phyloP scores from a whole-genome alignment of 2,888 invertebrate species.

The Drosophila putrida region DNA sequence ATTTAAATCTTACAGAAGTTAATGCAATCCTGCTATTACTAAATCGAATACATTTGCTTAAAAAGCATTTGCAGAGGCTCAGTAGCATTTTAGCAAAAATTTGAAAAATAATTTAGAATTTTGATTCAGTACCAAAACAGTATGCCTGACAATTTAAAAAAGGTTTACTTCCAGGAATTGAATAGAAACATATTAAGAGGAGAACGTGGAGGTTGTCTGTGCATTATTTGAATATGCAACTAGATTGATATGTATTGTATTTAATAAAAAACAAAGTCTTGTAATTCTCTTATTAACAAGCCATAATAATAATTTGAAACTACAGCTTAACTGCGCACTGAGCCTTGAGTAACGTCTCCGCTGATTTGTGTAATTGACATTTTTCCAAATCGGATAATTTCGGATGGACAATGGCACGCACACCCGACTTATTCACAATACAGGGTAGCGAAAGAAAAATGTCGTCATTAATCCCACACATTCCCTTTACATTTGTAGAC shows the following conservation, averaged over 20 bases:
- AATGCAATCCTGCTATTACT: too few relatives aligned
- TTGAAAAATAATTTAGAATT: too few relatives aligned
- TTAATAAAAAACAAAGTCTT: too few relatives aligned
- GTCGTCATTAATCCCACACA: slow-evolving; percentile 90
- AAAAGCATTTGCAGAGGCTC: too few relatives aligned
- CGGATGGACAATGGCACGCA: slow-evolving; percentile 89
- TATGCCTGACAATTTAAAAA: neutral
- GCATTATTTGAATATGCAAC: too few relatives aligned
- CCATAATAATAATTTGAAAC: neutral
- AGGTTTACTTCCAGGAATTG: neutral
- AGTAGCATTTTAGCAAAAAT: too few relatives aligned
- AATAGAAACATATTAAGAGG: too few relatives aligned
- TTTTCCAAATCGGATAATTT: slow-evolving; percentile 88
- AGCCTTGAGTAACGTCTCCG: slow-evolving; percentile 86
- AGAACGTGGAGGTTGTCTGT: too few relatives aligned
- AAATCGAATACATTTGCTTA: neutral
- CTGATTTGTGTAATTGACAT: slow-evolving; percentile 88
- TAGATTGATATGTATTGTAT: too few relatives aligned
- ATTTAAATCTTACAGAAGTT: neutral
- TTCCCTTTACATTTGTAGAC: slow-evolving; percentile 88
- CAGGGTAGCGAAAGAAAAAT: slow-evolving; percentile 94
- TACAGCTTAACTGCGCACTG: slow-evolving; percentile 47
- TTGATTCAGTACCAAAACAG: too few relatives aligned
- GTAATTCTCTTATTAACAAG: too few relatives aligned
- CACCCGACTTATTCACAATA: slow-evolving; percentile 89